phyloP scores from a whole-genome alignment of 2,888 invertebrate genomes.

The Diloba caeruleocephala region DNA sequence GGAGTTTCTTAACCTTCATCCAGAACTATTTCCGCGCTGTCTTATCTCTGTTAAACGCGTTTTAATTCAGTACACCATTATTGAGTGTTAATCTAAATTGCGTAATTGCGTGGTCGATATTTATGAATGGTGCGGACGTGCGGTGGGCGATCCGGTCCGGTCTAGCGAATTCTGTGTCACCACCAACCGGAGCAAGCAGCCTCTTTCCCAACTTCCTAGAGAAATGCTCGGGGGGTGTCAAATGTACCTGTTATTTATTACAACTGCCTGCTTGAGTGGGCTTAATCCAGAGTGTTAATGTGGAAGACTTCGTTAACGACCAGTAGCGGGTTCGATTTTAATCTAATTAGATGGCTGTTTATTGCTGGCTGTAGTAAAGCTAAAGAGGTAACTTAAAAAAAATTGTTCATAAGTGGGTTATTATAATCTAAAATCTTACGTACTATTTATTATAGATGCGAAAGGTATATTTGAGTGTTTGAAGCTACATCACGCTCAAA shows the following conservation, averaged over 20 bases:
- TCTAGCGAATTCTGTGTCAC: constrained; percentile 73
- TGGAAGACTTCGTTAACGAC: constrained; percentile 30
- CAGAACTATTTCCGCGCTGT: constrained; percentile 50
- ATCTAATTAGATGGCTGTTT: constrained; percentile 7
- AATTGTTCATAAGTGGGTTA: too few species aligned
- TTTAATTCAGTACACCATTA: constrained; percentile 66
- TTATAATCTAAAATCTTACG: too few species aligned
- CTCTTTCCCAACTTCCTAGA: constrained; percentile 60
- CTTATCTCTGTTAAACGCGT: constrained; percentile 59
- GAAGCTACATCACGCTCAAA: too few species aligned
- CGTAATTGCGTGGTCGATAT: constrained; percentile 78
- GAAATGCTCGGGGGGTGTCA: constrained; percentile 53
- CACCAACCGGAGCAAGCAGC: constrained; percentile 48
- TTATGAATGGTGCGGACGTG: constrained; percentile 79
- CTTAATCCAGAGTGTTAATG: constrained; percentile 36
- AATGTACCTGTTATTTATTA: constrained; percentile 47
- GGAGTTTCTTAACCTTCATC: constrained; percentile 45
- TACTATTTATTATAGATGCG: too few species aligned
- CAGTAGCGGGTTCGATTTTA: constrained; percentile 8
- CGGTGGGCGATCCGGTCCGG: constrained; percentile 82
- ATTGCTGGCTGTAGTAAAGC: too few species aligned
- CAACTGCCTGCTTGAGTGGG: constrained; percentile 27
- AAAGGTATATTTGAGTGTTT: too few species aligned
- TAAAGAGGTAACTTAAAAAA: too few species aligned
- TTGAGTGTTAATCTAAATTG: constrained; percentile 72